Evolutionary conservation across 2,888 invertebrate species (phyloP).

Genomic region (Clunio marinus): DNA sequence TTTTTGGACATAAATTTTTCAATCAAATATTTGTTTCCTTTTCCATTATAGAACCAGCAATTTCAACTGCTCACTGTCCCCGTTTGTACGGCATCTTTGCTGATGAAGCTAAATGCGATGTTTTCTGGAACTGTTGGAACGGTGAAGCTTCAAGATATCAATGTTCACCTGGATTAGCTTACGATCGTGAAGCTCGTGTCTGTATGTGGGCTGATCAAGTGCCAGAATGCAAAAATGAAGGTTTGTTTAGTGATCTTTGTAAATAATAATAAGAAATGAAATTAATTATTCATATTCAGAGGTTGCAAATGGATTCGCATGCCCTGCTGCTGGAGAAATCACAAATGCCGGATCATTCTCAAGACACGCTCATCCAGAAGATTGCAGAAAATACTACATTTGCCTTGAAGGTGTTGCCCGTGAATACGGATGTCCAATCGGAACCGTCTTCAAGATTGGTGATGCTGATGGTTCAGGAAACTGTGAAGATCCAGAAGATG

Average conservation of each 20-base stretch:
- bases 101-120: constrained; percentile 81
- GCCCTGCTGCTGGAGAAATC: constrained; percentile 78
- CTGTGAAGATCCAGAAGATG: constrained; percentile 93
- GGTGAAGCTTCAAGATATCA: constrained; percentile 91
- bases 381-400: constrained; percentile 93
- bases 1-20: background rate
- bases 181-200: constrained; percentile 87
- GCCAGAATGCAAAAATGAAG: constrained; percentile 84
- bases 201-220: constrained; percentile 98
- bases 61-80: constrained; percentile 77
- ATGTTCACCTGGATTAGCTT: constrained; percentile 90
- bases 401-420: constrained; percentile 85
- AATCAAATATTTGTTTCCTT: background rate
- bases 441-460: constrained; percentile 92
- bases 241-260: constrained; percentile 50
- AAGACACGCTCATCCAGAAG: constrained; percentile 90
- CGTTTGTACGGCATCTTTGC: constrained; percentile 89
- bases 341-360: constrained; percentile 85
- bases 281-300: constrained; percentile 55
- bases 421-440: constrained; percentile 93
- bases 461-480: constrained; percentile 85
- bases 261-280: background rate
- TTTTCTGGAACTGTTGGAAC: constrained; percentile 97
- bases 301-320: constrained; percentile 84
- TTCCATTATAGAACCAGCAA: constrained; percentile 66